A percentile compares a stretch with the other conserved stretches of the same genome.
Conservation (phyloP, 1,140 invertebrate species). For the Doryteuthis pealeii region DNA sequence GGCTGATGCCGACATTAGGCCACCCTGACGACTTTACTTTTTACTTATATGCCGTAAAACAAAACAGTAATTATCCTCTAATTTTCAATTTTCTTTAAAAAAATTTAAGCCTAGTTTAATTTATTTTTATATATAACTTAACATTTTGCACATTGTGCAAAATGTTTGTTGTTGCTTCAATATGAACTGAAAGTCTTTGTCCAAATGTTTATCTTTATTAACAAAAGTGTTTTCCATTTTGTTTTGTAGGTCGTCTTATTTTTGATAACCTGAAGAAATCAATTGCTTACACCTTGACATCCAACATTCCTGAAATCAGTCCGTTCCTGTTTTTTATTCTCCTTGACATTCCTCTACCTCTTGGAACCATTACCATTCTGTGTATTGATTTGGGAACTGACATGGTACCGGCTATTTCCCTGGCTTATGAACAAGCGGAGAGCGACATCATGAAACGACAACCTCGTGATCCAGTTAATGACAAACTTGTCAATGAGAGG, state of each 20-base stretch:
- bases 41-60: too few relatives aligned
- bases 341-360: conserved; percentile 92
- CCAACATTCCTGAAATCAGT: conserved; percentile 99
- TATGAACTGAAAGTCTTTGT: too few relatives aligned
- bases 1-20: too few relatives aligned
- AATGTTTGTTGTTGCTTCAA: too few relatives aligned
- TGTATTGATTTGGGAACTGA: conserved; percentile 99
- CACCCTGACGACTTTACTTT: too few relatives aligned
- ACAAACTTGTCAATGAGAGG: conserved; percentile 94
- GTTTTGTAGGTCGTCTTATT: conserved; percentile 76
- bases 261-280: conserved; percentile 99
- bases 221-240: not conserved
- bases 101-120: too few relatives aligned
- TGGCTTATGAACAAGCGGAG: conserved; percentile 95
- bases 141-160: too few relatives aligned
- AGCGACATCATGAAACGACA: conserved; percentile 98
- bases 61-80: too few relatives aligned
- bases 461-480: conserved; percentile 87
- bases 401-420: conserved; percentile 98
- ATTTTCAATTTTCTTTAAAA: too few relatives aligned
- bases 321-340: conserved; percentile 98
- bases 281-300: conserved; percentile 98
- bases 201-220: too few relatives aligned
- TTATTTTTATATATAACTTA: too few relatives aligned
- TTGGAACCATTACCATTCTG: conserved; percentile 98